These are phyloP conservation scores for Sebastolobus alascanus DNA, from an alignment of 2,797 vertebrate genomes.

Conservation along the genomic window DNA sequence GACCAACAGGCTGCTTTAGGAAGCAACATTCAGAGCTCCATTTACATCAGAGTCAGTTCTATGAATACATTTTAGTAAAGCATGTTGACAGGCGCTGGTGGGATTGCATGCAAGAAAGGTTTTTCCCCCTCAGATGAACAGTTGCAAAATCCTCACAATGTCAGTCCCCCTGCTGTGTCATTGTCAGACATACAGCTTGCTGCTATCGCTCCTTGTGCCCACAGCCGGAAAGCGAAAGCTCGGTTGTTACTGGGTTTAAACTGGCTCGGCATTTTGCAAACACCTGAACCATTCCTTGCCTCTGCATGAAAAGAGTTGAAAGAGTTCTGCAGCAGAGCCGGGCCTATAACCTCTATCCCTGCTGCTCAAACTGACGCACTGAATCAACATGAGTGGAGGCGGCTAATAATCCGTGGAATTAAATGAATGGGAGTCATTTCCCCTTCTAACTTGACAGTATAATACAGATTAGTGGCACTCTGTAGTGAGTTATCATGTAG, in stretches of 20 bases:
- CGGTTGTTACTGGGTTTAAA: constrained; percentile 26
- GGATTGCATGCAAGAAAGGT: constrained; percentile 21
- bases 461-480: constrained; percentile 43
- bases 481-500: constrained; percentile 7
- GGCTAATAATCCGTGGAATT: constrained; percentile 64
- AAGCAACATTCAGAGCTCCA: constrained; percentile 30
- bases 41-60: constrained; percentile 23
- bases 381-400: constrained; percentile 42
- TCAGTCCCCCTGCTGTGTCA: constrained; percentile 39
- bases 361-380: constrained; percentile 33
- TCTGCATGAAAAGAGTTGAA: constrained; percentile 21
- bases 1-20: constrained; percentile 18
- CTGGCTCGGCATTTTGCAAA: constrained; percentile 4
- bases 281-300: constrained; percentile 13
- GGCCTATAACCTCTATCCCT: constrained; percentile 14
- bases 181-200: constrained; percentile 37
- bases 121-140: constrained; percentile 20
- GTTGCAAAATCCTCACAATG: constrained; percentile 6
- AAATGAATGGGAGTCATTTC: constrained; percentile 53
- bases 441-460: constrained; percentile 40
- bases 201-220: not conserved
- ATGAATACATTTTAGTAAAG: constrained; percentile 39
- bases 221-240: constrained; percentile 10
- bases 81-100: constrained; percentile 37
- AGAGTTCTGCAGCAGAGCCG: constrained; percentile 32